These are phyloP conservation scores for Procambarus clarkii DNA, from an alignment of 1,140 invertebrate genomes.

Conservation along the genomic window DNA sequence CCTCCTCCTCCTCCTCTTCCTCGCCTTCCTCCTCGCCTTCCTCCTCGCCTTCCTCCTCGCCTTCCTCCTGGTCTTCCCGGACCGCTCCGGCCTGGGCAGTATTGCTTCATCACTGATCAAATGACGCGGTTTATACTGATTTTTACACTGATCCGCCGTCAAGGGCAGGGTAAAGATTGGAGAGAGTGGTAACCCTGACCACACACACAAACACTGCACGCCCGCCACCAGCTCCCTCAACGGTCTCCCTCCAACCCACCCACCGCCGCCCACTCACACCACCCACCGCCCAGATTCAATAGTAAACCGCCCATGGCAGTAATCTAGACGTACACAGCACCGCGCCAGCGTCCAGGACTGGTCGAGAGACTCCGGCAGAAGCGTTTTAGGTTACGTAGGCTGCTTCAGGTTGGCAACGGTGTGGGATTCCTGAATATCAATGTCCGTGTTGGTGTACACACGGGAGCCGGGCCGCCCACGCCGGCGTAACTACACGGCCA, in stretches of 20 bases:
- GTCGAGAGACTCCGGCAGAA: background rate
- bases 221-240: background rate
- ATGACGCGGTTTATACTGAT: constrained; percentile 35
- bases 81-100: constrained; percentile 1
- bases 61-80: too few species aligned
- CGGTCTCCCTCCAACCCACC: constrained; percentile 1
- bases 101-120: constrained; percentile 46
- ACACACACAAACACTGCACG: constrained; percentile 15
- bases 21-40: background rate
- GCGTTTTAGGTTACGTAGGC: background rate
- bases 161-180: background rate
- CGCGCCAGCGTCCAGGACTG: background rate
- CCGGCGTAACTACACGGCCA: constrained; percentile 11
- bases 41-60: too few species aligned
- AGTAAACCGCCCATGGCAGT: background rate
- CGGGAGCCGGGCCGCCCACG: constrained; percentile 15
- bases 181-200: constrained; percentile 10
- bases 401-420: constrained; percentile 22
- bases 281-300: background rate
- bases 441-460: constrained; percentile 26
- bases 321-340: background rate
- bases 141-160: constrained; percentile 10
- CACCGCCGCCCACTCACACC: background rate
- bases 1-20: background rate
- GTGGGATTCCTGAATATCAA: constrained; percentile 33